Evolutionary conservation across 1,140 invertebrate species (phyloP).

Genomic region (Hyles euphorbiae): DNA sequence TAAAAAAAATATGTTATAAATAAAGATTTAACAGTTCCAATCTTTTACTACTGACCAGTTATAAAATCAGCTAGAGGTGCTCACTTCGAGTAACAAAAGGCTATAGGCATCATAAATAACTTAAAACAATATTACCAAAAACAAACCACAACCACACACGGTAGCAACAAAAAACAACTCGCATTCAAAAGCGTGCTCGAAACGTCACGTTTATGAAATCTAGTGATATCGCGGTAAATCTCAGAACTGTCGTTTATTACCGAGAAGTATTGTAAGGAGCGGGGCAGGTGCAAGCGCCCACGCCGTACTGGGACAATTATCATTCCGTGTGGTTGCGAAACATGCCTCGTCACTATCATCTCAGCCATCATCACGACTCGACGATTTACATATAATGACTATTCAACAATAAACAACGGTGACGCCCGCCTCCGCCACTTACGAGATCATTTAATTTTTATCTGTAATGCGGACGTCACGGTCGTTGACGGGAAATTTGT

Average conservation of each 20-base stretch:
- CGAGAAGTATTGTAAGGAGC: constrained; percentile 29
- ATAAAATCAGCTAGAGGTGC: too few species aligned
- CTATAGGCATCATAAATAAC: too few species aligned
- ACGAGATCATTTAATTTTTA: constrained; percentile 15
- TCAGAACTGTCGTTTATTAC: constrained; percentile 28
- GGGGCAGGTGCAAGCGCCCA: constrained; percentile 54
- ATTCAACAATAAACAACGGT: constrained; percentile 67
- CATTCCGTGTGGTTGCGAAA: constrained; percentile 67
- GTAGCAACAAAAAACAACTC: constrained; percentile 22
- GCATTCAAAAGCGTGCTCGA: constrained; percentile 48
- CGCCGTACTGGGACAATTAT: constrained; percentile 54
- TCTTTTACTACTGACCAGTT: too few species aligned
- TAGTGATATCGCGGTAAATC: constrained; percentile 50
- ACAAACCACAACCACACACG: neutral
- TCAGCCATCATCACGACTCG: constrained; percentile 65
- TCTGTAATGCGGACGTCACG: too few species aligned
- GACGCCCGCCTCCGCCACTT: constrained; percentile 34
- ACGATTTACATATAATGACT: constrained; percentile 74
- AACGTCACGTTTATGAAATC: constrained; percentile 69
- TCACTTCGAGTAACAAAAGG: too few species aligned
- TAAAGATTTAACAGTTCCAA: too few species aligned
- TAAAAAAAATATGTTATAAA: too few species aligned
- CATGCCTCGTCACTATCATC: constrained; percentile 67
- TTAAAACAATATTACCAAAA: neutral
- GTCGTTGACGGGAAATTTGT: too few species aligned